Evolutionary conservation across 2,888 invertebrate genomes (phyloP), one percentile per base, ranked within the genome.

Genomic region (Oxyscelio sp.): DNA sequence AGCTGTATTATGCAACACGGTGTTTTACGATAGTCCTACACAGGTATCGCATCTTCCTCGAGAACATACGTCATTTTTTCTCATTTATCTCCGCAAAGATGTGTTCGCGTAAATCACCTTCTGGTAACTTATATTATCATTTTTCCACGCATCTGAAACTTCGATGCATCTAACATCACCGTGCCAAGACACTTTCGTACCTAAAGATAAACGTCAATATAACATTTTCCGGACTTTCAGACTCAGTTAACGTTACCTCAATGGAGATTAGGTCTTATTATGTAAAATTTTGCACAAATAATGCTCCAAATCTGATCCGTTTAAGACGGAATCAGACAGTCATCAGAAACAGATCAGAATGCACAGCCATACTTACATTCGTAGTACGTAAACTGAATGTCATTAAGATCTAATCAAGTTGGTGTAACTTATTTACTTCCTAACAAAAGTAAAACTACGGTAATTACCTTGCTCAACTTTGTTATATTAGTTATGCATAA

Each of bases 321-420:
- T 75, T 82, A 71, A 82, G 68, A 65, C 45, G 17, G 58, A 77
- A 70, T 83, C 77, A 77, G 61, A 52, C 71, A 78, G 77, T 83
- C 77, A 77, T 77, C 73, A 71, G 66, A 83, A 78, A 77, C 54
- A 83, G 71, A 83, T 83, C 77, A 83, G 59, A 21, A 50, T 77
- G 66, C 52, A 77, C 59, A 78, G 83, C 34, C 73, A 83, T 73
- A 61, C 78, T 3, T 48, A 15, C 43, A 50, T 61, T 56, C 48
- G 15, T 13, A 52, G 73, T 68, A 54, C 43, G 34, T 50, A 59
- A 83, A 73, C 78, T 83, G 73, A 31, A 83, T 63, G 78, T 83
- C 73, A 78, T 83, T 78, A 83, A 83, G 83, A 73, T 78, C 66
- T 83, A 83, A 83, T 83, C 78, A 77, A 59, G 77, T 83, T 83